Percentiles rank a stretch among this genome's conserved stretches.
Evolutionary conservation across 2,888 invertebrate genomes (phyloP).

Genomic region (Phengaris arion): DNA sequence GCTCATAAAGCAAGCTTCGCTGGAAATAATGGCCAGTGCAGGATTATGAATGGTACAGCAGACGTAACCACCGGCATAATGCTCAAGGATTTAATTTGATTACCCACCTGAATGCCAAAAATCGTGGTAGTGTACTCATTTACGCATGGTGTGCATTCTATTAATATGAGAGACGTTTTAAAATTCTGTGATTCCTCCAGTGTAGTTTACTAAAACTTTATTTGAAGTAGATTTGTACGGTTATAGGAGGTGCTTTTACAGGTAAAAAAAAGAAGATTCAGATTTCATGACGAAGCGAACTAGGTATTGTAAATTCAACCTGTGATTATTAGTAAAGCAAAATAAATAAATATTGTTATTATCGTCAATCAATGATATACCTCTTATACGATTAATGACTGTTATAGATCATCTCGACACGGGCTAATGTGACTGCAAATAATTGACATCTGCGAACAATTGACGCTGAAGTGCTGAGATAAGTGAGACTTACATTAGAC

Average conservation of each 20-base stretch:
- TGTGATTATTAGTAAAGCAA: neutral
- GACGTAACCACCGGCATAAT: constrained; percentile 31
- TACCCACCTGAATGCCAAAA: constrained; percentile 25
- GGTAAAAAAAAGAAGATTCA: too few relatives aligned
- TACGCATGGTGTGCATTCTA: constrained; percentile 3
- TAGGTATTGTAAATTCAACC: neutral
- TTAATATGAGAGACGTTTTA: neutral
- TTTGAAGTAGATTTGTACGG: too few relatives aligned
- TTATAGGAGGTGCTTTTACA: too few relatives aligned
- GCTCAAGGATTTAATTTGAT: constrained; percentile 32
- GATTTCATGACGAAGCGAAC: too few relatives aligned
- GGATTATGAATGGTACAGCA: constrained; percentile 37
- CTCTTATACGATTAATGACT: constrained; percentile 24
- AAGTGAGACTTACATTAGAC: constrained; percentile 8
- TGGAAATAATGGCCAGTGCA: constrained; percentile 36
- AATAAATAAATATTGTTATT: neutral
- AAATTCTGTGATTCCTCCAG: neutral
- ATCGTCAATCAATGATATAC: neutral
- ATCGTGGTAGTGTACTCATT: neutral
- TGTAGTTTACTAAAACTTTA: neutral
- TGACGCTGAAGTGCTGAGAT: constrained; percentile 27
- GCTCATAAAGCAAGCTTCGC: constrained; percentile 35
- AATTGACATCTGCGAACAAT: constrained; percentile 42
- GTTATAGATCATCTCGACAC: constrained; percentile 34
- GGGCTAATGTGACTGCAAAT: constrained; percentile 40